Evolutionary conservation across 2,797 vertebrate genomes (phyloP).

Genomic region (Botia almorhae): DNA sequence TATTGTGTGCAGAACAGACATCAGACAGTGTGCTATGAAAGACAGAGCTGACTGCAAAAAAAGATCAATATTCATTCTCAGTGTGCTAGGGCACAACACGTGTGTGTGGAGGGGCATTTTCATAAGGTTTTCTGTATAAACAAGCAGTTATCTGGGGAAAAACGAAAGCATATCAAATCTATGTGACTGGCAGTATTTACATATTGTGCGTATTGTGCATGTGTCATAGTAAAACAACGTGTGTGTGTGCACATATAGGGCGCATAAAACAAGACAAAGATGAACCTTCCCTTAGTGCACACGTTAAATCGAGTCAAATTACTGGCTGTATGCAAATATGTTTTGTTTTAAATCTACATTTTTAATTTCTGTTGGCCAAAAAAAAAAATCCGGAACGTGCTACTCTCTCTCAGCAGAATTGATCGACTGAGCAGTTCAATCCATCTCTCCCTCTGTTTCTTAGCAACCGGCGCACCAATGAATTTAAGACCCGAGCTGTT

Average conservation of each 20-base stretch:
- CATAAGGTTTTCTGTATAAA: neutral
- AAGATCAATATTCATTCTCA: slow-evolving; percentile 59
- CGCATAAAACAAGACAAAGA: neutral
- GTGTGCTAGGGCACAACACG: slow-evolving; percentile 49
- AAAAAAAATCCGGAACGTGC: neutral
- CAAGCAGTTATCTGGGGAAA: neutral
- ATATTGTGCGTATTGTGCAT: neutral
- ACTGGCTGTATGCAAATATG: neutral
- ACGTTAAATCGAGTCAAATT: neutral
- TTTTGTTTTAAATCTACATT: neutral
- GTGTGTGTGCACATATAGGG: neutral
- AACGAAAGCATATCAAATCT: neutral
- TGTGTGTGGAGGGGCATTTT: neutral
- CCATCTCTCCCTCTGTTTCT: slow-evolving; percentile 84
- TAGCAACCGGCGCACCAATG: slow-evolving; percentile 78
- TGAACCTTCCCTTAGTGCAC: neutral
- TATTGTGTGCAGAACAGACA: slow-evolving; percentile 57
- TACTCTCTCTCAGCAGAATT: slow-evolving; percentile 68
- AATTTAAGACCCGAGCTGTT: slow-evolving; percentile 73
- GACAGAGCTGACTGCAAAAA: slow-evolving; percentile 47
- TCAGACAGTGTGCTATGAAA: slow-evolving; percentile 55
- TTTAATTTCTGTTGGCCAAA: neutral
- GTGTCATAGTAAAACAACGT: neutral
- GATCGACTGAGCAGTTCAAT: slow-evolving; percentile 83
- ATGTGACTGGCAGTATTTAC: neutral